Conservation (phyloP, 2,888 invertebrate genomes). For the Carpatolechia fugitivella region DNA sequence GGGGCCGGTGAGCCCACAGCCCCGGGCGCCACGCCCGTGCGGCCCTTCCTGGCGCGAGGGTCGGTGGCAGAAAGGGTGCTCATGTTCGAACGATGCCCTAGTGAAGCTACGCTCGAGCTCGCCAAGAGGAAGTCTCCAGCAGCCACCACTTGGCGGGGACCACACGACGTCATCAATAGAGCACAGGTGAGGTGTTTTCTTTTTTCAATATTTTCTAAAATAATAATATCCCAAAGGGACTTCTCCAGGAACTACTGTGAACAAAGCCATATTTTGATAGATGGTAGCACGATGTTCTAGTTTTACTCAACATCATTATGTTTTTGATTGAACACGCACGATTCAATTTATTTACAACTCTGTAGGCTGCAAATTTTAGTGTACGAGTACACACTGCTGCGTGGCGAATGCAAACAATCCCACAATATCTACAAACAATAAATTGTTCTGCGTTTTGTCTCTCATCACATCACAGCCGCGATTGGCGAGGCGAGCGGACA, state of each 20-base stretch:
- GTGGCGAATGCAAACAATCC: constrained; percentile 1
- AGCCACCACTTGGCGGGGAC: constrained; percentile 77
- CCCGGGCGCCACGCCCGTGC: constrained; percentile 79
- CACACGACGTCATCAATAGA: constrained; percentile 76
- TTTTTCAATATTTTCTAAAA: too few species aligned
- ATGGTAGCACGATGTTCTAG: too few species aligned
- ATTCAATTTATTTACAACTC: not conserved
- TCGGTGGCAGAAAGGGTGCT: constrained; percentile 94
- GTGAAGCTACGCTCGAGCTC: constrained; percentile 84
- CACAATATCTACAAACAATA: constrained; percentile 27
- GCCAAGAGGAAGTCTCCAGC: constrained; percentile 81
- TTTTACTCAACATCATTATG: too few species aligned
- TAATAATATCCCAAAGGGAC: too few species aligned
- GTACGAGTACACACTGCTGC: not conserved
- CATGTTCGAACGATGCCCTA: constrained; percentile 94
- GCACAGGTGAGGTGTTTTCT: constrained; percentile 60
- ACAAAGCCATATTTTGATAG: too few species aligned
- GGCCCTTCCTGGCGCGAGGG: constrained; percentile 92
- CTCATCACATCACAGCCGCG: constrained; percentile 25
- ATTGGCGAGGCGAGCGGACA: not conserved
- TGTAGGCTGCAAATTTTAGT: not conserved
- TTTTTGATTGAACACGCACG: too few species aligned
- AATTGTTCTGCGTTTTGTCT: constrained; percentile 31
- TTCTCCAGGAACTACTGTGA: too few species aligned
- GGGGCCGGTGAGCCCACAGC: constrained; percentile 60